Percentiles rank a stretch among this genome's conserved stretches.
These are phyloP conservation scores for Caenorhabditis doughertyi DNA, from an alignment of 2,888 invertebrate species.

Conservation along the genomic window DNA sequence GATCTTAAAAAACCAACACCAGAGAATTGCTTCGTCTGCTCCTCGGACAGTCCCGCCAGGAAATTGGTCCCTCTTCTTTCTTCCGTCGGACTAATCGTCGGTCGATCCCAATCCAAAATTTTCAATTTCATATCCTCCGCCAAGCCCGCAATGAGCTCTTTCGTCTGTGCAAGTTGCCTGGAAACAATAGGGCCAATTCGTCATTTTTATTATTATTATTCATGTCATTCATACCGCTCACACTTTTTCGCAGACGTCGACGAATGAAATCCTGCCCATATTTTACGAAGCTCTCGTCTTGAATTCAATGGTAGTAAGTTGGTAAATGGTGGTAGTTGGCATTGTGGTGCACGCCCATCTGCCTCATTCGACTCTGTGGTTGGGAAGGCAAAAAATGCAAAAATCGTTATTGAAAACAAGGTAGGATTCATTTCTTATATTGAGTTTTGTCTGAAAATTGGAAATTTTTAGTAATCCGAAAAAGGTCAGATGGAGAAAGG, in stretches of 20 bases:
- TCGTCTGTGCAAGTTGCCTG: slow-evolving; percentile 65
- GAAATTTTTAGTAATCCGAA: too few species aligned
- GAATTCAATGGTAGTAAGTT: slow-evolving; percentile 60
- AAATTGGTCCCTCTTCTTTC: slow-evolving; percentile 51
- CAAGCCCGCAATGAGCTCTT: slow-evolving; percentile 54
- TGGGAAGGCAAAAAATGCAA: neutral
- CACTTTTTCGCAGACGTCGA: slow-evolving; percentile 59
- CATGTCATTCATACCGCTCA: slow-evolving; percentile 41
- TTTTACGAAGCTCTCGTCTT: slow-evolving; percentile 61
- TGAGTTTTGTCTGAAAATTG: too few species aligned
- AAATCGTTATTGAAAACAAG: neutral
- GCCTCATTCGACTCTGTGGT: neutral
- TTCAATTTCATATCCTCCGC: slow-evolving; percentile 64
- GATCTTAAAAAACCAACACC: slow-evolving; percentile 29
- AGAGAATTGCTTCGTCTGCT: slow-evolving; percentile 47
- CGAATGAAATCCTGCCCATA: slow-evolving; percentile 63
- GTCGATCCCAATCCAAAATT: slow-evolving; percentile 59
- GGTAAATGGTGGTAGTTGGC: slow-evolving; percentile 60
- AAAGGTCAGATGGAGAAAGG: too few species aligned
- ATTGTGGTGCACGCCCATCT: slow-evolving; percentile 43
- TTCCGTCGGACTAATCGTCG: slow-evolving; percentile 7
- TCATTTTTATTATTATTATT: slow-evolving; percentile 4
- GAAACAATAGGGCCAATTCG: slow-evolving; percentile 16
- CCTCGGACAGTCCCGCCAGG: slow-evolving; percentile 53
- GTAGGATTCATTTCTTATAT: neutral